Conservation (phyloP, 1,140 invertebrate species). For the Conus ventricosus region DNA sequence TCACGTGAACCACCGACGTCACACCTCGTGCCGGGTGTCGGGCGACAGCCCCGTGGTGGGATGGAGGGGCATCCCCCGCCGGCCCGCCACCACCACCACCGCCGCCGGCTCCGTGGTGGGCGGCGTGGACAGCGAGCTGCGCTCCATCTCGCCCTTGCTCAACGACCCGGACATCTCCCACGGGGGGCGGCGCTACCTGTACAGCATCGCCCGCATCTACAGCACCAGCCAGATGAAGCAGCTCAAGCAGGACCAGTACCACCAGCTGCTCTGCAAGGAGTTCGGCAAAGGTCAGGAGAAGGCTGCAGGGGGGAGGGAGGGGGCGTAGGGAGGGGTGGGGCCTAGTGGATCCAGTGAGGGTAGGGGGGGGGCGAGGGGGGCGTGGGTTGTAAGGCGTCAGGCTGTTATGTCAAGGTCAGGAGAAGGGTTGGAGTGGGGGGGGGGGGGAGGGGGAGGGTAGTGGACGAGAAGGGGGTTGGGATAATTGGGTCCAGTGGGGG, state of each 20-base stretch:
- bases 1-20: constrained; percentile 49
- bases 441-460: no score
- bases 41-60: constrained; percentile 26
- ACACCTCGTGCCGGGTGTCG: constrained; percentile 48
- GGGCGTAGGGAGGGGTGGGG: no score
- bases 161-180: constrained; percentile 47
- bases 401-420: no score
- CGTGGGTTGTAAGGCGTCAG: no score
- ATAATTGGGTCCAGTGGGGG: no score
- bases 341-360: no score
- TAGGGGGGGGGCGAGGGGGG: no score
- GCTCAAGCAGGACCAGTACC: constrained; percentile 57
- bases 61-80: constrained; percentile 12
- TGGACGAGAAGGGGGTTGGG: no score
- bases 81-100: neutral
- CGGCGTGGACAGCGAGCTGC: constrained; percentile 27
- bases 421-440: no score
- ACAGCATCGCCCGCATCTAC: constrained; percentile 58
- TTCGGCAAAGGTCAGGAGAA: constrained; percentile 44
- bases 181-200: constrained; percentile 57
- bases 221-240: constrained; percentile 54
- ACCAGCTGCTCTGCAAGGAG: constrained; percentile 49
- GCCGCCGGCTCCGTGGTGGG: neutral
- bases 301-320: neutral
- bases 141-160: constrained; percentile 38